Evolutionary conservation across 2,888 invertebrate genomes (phyloP).

Genomic region (Cosmopolites sordidus): DNA sequence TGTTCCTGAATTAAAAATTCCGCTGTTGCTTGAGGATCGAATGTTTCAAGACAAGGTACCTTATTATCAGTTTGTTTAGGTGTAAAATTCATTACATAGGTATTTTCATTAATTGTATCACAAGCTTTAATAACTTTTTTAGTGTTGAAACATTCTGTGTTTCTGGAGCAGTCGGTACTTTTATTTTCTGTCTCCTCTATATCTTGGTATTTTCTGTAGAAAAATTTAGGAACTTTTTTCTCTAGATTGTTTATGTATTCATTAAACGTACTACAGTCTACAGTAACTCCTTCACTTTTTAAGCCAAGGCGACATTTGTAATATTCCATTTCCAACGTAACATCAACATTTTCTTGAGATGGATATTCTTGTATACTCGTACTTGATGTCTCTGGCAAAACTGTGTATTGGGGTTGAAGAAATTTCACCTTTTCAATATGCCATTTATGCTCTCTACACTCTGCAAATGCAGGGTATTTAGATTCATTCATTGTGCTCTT

Average conservation of each 20-base stretch:
- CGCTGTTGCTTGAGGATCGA: background rate
- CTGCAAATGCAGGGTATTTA: too few relatives aligned
- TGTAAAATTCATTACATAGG: too few relatives aligned
- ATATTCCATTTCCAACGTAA: slow-evolving; percentile 10
- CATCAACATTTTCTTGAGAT: slow-evolving; percentile 9
- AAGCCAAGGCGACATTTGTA: slow-evolving; percentile 15
- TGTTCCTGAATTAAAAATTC: slow-evolving; percentile 13
- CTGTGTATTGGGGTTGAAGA: slow-evolving; percentile 19
- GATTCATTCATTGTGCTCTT: too few relatives aligned
- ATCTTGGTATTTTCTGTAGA: background rate
- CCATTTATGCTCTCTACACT: too few relatives aligned
- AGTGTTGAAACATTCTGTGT: too few relatives aligned
- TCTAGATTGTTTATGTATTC: background rate
- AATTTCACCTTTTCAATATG: background rate
- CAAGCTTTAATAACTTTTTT: too few relatives aligned
- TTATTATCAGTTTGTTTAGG: too few relatives aligned
- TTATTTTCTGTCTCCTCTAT: background rate
- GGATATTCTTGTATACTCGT: background rate
- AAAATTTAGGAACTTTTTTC: background rate
- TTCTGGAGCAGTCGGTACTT: too few relatives aligned
- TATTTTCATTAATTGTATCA: too few relatives aligned
- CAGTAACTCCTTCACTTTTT: slow-evolving; percentile 9
- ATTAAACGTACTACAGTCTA: slow-evolving; percentile 10
- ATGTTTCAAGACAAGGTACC: too few relatives aligned
- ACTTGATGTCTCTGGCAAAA: background rate